phyloP scores from a whole-genome alignment of 2,888 invertebrate genomes.

The Spodoptera littoralis region DNA sequence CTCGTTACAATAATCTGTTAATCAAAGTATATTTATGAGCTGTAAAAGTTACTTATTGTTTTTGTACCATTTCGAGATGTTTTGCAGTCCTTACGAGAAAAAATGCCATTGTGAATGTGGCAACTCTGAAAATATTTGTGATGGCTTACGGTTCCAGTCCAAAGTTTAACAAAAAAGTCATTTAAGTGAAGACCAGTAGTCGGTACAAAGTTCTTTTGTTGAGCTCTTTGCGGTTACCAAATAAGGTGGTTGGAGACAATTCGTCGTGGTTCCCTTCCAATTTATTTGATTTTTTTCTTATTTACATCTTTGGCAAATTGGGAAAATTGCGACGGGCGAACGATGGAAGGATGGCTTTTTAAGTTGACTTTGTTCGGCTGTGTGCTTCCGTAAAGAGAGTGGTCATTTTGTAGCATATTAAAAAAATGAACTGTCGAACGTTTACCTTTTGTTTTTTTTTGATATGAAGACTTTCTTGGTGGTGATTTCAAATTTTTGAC shows the following conservation, averaged over 20 bases:
- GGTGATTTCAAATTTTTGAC: too few relatives aligned
- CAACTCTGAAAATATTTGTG: conserved; percentile 35
- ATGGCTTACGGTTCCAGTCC: conserved; percentile 41
- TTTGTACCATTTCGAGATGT: too few relatives aligned
- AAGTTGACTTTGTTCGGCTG: conserved; percentile 52
- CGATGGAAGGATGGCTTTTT: conserved; percentile 63
- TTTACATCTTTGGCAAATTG: conserved; percentile 77
- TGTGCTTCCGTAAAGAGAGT: conserved; percentile 57
- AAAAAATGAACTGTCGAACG: not conserved
- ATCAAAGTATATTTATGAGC: too few relatives aligned
- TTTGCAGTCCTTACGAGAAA: too few relatives aligned
- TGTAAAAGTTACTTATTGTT: too few relatives aligned
- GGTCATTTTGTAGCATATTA: conserved; percentile 34
- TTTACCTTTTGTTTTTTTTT: too few relatives aligned
- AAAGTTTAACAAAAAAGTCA: conserved; percentile 64
- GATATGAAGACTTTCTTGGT: too few relatives aligned
- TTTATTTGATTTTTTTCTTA: conserved; percentile 61
- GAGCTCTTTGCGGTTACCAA: conserved; percentile 67
- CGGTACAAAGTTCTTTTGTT: conserved; percentile 69
- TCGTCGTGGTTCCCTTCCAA: conserved; percentile 64
- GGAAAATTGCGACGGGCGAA: conserved; percentile 68
- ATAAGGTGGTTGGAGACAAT: conserved; percentile 74
- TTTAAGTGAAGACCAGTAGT: conserved; percentile 83
- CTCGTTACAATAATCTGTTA: too few relatives aligned
- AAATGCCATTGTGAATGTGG: conserved; percentile 27